Evolutionary conservation across 2,888 invertebrate genomes (phyloP), one percentile per base, ranked within the genome.

Genomic region (Anticlea derivata): DNA sequence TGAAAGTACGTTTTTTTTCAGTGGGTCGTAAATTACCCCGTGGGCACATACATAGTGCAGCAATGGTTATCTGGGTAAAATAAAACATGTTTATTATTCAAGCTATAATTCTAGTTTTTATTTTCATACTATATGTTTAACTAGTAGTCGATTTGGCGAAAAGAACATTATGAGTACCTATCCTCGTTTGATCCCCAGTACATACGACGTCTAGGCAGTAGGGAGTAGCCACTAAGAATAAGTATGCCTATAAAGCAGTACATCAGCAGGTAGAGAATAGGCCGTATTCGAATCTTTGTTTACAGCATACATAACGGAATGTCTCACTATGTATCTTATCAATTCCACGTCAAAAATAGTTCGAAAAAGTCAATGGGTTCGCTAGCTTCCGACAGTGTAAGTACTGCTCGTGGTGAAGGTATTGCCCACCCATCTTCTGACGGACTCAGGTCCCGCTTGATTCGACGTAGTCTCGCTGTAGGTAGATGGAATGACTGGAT

Each of bases 171-270:
- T 65, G 55, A 38, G 61, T 60, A n/a, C n/a, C n/a, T n/a, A 40
- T 70, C 68, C 7, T 33, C 43, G 10, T 44, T 44, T 33, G 5
- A 26, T 58, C 64, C 55, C 65, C 68, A 72, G 39, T 56, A 66
- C 65, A 70, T 67, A 31, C 63, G 44, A 22, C 62, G 52, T 52
- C 64, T 53, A 22, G 70, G 62, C 10, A 72, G 41, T 12, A 38
- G 37, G 10, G 45, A 30, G 48, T 70, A 71, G 5, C 71, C 72
- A 51, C 64, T 67, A 12, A 72, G 43, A 24, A 73, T 39, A 13
- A 71, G 49, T 40, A 73, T 61, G 22, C 63, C 64, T 45, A 54
- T 34, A 26, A 53, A 53, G 44, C 57, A 57, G 24, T 53, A 52
- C 11, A 56, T 50, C 46, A 20, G 10, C 31, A 4, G 50, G 41